phyloP scores from a whole-genome alignment of 2,888 invertebrate species.

The Cordilura impudica region DNA sequence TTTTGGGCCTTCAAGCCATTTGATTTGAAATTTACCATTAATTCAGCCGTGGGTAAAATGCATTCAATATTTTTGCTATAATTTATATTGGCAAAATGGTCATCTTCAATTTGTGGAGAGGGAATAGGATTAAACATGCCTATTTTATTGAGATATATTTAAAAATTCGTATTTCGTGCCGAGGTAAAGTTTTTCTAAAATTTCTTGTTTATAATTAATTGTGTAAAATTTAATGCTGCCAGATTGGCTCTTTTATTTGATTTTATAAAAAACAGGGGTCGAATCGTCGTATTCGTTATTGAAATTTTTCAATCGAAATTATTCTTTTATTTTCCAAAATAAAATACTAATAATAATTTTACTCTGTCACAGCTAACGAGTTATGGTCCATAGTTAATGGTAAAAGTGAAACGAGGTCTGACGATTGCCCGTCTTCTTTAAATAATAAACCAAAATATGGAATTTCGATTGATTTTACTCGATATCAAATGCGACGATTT shows the following conservation, averaged over 20 bases:
- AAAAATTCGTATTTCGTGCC: slow-evolving; percentile 6
- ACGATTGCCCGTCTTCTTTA: no score
- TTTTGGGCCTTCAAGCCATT: slow-evolving; percentile 68
- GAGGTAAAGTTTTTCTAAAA: slow-evolving; percentile 7
- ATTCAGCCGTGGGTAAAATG: slow-evolving; percentile 71
- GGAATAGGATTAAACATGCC: slow-evolving; percentile 56
- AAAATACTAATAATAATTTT: no score
- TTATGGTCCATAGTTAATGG: no score
- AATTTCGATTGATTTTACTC: no score
- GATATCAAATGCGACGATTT: no score
- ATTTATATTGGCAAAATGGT: slow-evolving; percentile 69
- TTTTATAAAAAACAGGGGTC: background rate
- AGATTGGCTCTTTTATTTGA: no score
- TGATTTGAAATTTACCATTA: slow-evolving; percentile 68
- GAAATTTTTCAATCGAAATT: no score
- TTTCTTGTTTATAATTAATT: slow-evolving; percentile 12
- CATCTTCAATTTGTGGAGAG: slow-evolving; percentile 64
- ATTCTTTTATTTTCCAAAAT: no score
- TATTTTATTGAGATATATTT: background rate
- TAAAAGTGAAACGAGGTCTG: no score
- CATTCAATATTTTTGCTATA: slow-evolving; percentile 70
- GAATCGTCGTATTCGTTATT: no score
- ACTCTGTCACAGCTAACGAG: no score
- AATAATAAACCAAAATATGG: no score
- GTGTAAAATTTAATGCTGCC: background rate